Percentiles rank a stretch among this genome's conserved stretches.
Conservation (phyloP, 1,140 invertebrate species). For the Trinorchestia longiramus region DNA sequence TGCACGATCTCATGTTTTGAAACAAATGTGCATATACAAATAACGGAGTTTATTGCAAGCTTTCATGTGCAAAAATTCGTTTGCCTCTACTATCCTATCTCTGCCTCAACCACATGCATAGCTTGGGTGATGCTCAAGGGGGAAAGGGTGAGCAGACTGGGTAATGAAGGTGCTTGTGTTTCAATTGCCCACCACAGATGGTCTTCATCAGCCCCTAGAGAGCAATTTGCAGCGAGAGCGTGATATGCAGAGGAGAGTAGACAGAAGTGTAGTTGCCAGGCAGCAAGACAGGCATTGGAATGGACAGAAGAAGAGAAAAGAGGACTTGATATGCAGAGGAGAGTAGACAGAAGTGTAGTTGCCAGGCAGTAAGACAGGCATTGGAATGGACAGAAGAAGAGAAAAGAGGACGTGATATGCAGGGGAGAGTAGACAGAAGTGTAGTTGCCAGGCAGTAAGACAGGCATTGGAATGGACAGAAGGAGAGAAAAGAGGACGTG, state of each 20-base stretch:
- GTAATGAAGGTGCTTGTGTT: slow-evolving; percentile 40
- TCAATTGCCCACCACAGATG: background rate
- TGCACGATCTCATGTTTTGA: background rate
- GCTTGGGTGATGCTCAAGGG: background rate
- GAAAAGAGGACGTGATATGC: background rate
- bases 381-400: background rate
- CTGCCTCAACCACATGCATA: background rate
- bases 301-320: background rate
- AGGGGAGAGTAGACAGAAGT: background rate
- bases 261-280: background rate
- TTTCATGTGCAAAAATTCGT: background rate
- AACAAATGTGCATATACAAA: background rate
- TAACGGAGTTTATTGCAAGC: background rate
- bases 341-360: background rate
- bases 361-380: background rate
- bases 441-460: background rate
- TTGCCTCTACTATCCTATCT: background rate
- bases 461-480: background rate
- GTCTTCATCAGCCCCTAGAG: background rate
- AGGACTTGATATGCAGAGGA: background rate
- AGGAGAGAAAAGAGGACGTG: background rate
- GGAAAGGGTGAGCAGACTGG: background rate
- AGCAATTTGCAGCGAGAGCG: background rate
- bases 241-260: background rate
- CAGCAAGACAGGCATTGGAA: background rate